Evolutionary conservation across 1,140 invertebrate genomes (phyloP).

Genomic region (Habropoda laboriosa): DNA sequence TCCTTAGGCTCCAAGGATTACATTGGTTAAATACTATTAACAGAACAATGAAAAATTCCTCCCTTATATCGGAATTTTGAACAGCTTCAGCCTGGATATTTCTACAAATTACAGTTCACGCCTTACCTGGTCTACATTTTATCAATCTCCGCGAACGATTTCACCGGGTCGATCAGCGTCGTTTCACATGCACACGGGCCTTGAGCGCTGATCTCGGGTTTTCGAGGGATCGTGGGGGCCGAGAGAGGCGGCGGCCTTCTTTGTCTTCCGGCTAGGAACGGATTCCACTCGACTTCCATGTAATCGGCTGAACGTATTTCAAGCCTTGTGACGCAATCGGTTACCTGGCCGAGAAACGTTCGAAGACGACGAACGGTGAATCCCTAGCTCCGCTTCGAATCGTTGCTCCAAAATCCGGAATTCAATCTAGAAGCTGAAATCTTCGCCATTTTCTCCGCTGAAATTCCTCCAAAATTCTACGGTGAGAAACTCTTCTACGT

Average conservation of each 20-base stretch:
- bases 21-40: no score
- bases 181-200: conserved; percentile 10
- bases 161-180: neutral
- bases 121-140: neutral
- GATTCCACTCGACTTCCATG: conserved; percentile 42
- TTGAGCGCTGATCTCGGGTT: conserved; percentile 50
- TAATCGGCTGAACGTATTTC: conserved; percentile 58
- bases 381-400: neutral
- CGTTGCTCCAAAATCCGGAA: neutral
- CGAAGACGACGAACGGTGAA: neutral
- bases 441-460: no score
- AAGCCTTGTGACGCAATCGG: conserved; percentile 55
- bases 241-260: conserved; percentile 17
- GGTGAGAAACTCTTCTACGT: no score
- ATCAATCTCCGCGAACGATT: conserved; percentile 19
- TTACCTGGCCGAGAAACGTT: conserved; percentile 37
- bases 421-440: neutral
- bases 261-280: conserved; percentile 51
- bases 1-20: no score
- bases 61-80: no score
- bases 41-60: no score
- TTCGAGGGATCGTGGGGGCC: conserved; percentile 21
- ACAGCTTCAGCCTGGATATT: no score
- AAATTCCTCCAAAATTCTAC: no score
- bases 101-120: no score